Conservation (phyloP, 2,888 invertebrate species). For the Lomographa bimaculata region DNA sequence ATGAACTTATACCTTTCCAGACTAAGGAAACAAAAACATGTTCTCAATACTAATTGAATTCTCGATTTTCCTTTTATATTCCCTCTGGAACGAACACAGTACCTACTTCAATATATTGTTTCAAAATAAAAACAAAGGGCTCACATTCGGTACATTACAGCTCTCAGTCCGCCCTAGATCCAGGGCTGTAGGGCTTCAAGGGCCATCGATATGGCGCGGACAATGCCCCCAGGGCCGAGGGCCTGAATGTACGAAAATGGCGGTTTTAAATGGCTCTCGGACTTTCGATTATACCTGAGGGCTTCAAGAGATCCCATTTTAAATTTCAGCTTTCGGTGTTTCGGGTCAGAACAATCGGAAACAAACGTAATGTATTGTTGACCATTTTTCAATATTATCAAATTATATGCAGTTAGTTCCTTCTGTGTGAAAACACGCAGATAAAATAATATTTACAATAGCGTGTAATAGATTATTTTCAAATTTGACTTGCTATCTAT, state of each 20-base stretch:
- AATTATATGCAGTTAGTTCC: too few species aligned
- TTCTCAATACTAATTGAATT: too few species aligned
- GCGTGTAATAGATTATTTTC: too few species aligned
- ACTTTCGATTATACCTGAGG: slow-evolving; percentile 25
- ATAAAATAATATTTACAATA: too few species aligned
- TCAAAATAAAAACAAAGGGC: slow-evolving; percentile 15
- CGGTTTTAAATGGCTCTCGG: slow-evolving; percentile 24
- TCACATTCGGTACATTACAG: slow-evolving; percentile 13
- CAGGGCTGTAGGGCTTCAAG: slow-evolving; percentile 21
- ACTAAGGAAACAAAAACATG: too few species aligned
- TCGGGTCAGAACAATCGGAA: neutral
- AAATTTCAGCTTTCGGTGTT: slow-evolving; percentile 15
- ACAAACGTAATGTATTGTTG: too few species aligned
- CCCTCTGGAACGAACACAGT: too few species aligned
- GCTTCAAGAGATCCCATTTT: slow-evolving; percentile 16
- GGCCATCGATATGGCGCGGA: slow-evolving; percentile 36
- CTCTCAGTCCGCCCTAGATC: slow-evolving; percentile 33
- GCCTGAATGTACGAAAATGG: slow-evolving; percentile 18
- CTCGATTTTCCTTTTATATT: too few species aligned
- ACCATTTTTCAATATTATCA: too few species aligned
- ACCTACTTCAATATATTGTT: neutral
- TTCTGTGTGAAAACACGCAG: too few species aligned
- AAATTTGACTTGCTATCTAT: too few species aligned
- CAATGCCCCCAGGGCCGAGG: slow-evolving; percentile 22
- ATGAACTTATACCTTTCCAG: too few species aligned